phyloP scores from a whole-genome alignment of 2,888 invertebrate genomes.

The Invenusta paracnida region DNA sequence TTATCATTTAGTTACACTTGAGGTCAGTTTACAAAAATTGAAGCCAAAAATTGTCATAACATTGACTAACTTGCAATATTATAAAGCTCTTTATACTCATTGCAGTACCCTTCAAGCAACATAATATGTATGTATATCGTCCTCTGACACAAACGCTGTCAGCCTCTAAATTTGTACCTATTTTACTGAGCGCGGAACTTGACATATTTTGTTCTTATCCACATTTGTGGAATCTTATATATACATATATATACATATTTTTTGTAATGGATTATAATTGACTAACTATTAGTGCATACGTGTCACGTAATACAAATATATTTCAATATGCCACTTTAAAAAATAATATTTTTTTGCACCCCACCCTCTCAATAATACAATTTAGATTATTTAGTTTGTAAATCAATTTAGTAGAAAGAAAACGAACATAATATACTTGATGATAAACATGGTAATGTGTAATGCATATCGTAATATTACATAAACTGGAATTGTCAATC shows the following conservation, averaged over 20 bases:
- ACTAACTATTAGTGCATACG: not conserved
- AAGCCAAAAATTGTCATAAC: too few relatives aligned
- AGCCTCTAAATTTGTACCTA: too few relatives aligned
- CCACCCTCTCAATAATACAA: not conserved
- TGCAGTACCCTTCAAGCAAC: too few relatives aligned
- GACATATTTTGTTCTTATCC: too few relatives aligned
- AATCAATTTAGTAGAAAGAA: not conserved
- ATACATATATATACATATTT: not conserved
- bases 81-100: too few relatives aligned
- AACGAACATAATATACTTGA: not conserved
- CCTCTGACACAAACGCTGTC: too few relatives aligned
- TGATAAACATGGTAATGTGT: not conserved
- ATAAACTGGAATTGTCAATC: not conserved
- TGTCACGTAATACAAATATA: not conserved
- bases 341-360: not conserved
- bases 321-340: not conserved
- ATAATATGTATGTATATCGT: too few relatives aligned
- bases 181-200: not conserved
- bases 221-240: not conserved
- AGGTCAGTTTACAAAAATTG: too few relatives aligned
- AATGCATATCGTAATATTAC: not conserved
- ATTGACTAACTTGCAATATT: too few relatives aligned
- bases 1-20: too few relatives aligned
- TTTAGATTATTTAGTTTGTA: not conserved
- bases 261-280: not conserved